These are phyloP conservation scores for Nestor notabilis DNA, from an alignment of 2,113 vertebrate species.

Conservation along the genomic window DNA sequence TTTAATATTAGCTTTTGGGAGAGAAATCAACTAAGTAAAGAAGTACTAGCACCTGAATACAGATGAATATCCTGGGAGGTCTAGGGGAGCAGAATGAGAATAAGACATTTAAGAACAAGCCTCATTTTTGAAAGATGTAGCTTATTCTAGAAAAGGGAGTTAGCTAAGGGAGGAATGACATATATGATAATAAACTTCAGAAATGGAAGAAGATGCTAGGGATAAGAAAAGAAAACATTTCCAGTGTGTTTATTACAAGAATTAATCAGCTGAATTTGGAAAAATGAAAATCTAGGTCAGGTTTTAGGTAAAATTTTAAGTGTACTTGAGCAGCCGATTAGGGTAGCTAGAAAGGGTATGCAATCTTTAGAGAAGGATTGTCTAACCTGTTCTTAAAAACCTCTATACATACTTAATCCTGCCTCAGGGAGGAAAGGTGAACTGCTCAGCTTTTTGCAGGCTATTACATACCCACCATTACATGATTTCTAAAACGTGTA, in stretches of 20 bases:
- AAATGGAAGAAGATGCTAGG: background rate
- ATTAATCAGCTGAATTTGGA: background rate
- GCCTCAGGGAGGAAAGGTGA: slow-evolving; percentile 16
- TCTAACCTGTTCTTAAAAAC: slow-evolving; percentile 47
- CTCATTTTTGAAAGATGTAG: background rate
- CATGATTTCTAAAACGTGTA: background rate
- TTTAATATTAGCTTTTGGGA: background rate
- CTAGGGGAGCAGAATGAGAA: background rate
- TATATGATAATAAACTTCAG: background rate
- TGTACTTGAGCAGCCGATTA: background rate
- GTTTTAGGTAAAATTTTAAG: background rate
- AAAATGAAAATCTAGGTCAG: background rate
- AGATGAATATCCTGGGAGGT: background rate
- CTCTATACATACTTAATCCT: background rate
- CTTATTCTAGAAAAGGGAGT: background rate
- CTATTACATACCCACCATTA: background rate
- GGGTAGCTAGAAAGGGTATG: background rate
- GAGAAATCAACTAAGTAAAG: background rate
- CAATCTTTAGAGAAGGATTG: slow-evolving; percentile 2
- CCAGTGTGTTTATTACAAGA: background rate
- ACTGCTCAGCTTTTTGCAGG: background rate
- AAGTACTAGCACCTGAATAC: background rate
- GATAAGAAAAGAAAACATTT: background rate
- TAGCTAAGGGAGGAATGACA: background rate
- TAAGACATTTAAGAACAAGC: background rate